These are phyloP conservation scores for Manis crassicaudata DNA, from an alignment of 2,797 vertebrate species.

Conservation along the genomic window DNA sequence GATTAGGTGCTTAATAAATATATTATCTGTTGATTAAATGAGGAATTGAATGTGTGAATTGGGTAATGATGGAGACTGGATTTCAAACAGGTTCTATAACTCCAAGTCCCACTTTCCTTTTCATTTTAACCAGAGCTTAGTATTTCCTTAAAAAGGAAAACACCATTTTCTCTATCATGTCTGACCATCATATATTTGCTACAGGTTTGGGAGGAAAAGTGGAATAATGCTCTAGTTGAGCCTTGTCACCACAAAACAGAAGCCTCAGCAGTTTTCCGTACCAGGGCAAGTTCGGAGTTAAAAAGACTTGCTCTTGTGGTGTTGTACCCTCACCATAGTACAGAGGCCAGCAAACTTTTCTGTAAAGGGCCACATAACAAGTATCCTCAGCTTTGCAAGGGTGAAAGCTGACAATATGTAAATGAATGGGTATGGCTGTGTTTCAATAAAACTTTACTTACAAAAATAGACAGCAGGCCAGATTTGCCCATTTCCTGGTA, in stretches of 20 bases:
- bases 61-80: neutral
- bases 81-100: neutral
- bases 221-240: neutral
- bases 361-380: neutral
- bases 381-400: neutral
- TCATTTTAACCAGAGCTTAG: neutral
- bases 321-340: rapidly evolving
- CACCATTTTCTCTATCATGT: neutral
- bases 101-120: neutral
- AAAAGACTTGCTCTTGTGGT: neutral
- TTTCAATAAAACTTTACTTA: slow-evolving; percentile 30
- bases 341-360: neutral
- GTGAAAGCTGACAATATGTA: neutral
- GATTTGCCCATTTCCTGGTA: neutral
- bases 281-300: neutral
- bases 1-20: neutral
- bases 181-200: neutral
- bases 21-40: neutral
- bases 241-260: neutral
- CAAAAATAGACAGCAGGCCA: neutral
- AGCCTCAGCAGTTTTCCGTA: neutral
- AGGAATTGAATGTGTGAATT: neutral
- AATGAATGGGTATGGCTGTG: neutral
- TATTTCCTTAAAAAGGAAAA: neutral
- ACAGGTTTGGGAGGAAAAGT: neutral